Conservation (phyloP, 2,888 invertebrate genomes). For the Tetramorium bicarinatum region DNA sequence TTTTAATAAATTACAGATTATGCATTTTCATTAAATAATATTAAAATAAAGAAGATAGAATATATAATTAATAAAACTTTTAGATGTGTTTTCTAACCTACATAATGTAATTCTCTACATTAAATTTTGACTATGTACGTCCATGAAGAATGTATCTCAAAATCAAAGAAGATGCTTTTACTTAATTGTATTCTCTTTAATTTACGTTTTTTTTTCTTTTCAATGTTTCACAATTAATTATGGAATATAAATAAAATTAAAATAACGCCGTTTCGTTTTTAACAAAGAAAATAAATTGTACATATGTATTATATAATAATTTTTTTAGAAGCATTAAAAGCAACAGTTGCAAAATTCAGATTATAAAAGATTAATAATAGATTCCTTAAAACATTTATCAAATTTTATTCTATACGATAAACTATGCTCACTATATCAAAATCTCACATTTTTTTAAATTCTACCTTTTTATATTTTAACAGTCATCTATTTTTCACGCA, state of each 20-base stretch:
- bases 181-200: background rate
- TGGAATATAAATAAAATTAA: background rate
- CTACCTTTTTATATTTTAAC: background rate
- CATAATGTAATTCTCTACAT: background rate
- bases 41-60: background rate
- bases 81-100: background rate
- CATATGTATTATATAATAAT: background rate
- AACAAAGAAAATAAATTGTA: background rate
- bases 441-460: background rate
- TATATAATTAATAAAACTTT: background rate
- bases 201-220: background rate
- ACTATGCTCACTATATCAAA: background rate
- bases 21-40: background rate
- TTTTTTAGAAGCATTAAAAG: conserved; percentile 6
- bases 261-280: background rate
- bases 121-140: background rate
- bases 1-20: background rate
- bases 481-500: background rate
- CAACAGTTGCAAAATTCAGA: background rate
- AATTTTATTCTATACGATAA: background rate
- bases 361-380: background rate
- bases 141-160: background rate
- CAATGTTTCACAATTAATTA: background rate
- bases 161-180: background rate
- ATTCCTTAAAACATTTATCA: background rate